Base-by-base conservation (phyloP, 1,140 invertebrate species). In the Temnothorax nylanderi region DNA sequence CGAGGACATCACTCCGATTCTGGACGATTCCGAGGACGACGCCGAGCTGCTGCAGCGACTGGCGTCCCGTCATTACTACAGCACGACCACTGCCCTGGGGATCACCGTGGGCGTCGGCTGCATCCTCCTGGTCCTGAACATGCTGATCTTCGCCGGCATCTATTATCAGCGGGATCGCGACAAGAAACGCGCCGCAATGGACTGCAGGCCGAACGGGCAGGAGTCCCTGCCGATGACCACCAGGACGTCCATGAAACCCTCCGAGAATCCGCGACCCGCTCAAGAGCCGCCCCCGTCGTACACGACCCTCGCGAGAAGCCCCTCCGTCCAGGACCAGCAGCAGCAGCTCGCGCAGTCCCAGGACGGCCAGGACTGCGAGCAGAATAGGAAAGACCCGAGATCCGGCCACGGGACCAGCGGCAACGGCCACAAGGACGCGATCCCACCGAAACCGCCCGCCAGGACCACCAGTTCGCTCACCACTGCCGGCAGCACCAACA, bases 51-150 rank as follows among this genome's bases (percentile, higher is more conserved):
- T 96, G 0, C 96, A 96, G 78, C 93, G 95, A 84, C 86, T 96
- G 21, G 95, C 96, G 0, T 96, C 96, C 0, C 92, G 96, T 4
- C 96, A 96, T 86, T 97, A 97, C 89, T 96, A 96, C 91, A 97
- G 96, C 89, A 98, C 98, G 88, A 98, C 97, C 0, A 97, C 98
- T 1, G 98, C 98, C 10, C 96, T 98, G n/a, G 97, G 97, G 16
- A 97, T 98, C n/a, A 98, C 98, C 0, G 97, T 99, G 16, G 98
- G 98, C 1, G 97, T 99, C 26, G 98, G 98, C 1, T 98, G 98
- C 92, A 97, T 98, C 62, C 96, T 99, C 4, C 95, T 99, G 5
- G 96, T 98, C 3, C 96, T 99, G 16, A 99, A 99, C 94, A 96
- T 98, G 94, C 95, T 99, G 62, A 97, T 99, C 71, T 98, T 98